Conservation (phyloP, 2,888 invertebrate species). For the Drosophila rellima region DNA sequence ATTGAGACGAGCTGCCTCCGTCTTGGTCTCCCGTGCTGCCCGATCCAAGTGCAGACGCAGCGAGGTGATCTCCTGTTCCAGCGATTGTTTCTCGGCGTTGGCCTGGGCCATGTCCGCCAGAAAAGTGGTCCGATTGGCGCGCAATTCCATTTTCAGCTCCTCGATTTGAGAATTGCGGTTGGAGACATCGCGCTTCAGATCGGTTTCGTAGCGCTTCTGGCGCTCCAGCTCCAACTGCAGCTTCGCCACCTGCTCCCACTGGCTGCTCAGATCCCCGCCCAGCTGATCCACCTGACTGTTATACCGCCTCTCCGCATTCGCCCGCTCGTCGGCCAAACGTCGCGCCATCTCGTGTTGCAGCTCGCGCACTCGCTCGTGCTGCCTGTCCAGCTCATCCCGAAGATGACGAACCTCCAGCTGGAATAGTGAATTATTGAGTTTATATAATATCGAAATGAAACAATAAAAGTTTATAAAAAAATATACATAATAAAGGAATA, state of each 20-base stretch:
- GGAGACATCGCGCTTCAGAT: constrained; percentile 91
- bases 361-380: constrained; percentile 91
- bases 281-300: constrained; percentile 92
- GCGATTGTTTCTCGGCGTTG: constrained; percentile 91
- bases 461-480: too few relatives aligned
- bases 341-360: constrained; percentile 91
- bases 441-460: background rate
- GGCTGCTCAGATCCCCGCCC: constrained; percentile 91
- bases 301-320: constrained; percentile 91
- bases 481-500: too few relatives aligned
- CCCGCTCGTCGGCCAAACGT: constrained; percentile 90
- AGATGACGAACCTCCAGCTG: constrained; percentile 90
- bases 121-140: constrained; percentile 89
- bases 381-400: constrained; percentile 91
- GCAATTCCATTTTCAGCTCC: constrained; percentile 92
- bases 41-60: constrained; percentile 90
- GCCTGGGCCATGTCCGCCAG: constrained; percentile 92
- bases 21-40: constrained; percentile 91
- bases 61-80: constrained; percentile 92
- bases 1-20: constrained; percentile 91
- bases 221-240: constrained; percentile 92
- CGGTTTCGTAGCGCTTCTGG: constrained; percentile 91
- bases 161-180: constrained; percentile 92
- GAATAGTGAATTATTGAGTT: background rate
- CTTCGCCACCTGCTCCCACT: constrained; percentile 93